Percentiles rank a stretch among this genome's conserved stretches.
These are phyloP conservation scores for Silurus meridionalis DNA, from an alignment of 2,113 vertebrate genomes.

Conservation along the genomic window DNA sequence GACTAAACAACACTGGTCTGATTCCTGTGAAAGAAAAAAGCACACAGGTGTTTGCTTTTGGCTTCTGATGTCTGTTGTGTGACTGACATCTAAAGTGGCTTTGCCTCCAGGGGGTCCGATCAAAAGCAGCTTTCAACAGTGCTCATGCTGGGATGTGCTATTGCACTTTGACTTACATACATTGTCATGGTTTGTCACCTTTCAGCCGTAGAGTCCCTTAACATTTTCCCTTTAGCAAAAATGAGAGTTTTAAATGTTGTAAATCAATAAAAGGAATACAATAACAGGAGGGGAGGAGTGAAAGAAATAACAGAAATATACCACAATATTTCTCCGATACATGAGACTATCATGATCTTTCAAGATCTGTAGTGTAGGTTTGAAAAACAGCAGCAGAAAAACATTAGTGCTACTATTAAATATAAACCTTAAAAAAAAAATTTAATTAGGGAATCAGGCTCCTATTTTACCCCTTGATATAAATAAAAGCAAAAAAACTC, in stretches of 20 bases:
- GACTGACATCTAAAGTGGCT: conserved; percentile 36
- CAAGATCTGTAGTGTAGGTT: not conserved
- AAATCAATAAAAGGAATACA: not conserved
- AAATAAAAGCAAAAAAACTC: too few species aligned
- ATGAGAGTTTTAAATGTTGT: not conserved
- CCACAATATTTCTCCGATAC: not conserved
- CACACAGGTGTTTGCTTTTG: conserved; percentile 10
- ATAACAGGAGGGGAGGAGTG: not conserved
- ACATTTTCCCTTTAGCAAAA: not conserved
- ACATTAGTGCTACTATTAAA: not conserved
- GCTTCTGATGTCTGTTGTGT: conserved; percentile 22
- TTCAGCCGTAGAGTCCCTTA: not conserved
- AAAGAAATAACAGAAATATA: not conserved
- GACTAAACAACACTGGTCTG: not conserved
- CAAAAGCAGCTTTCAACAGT: conserved; percentile 34
- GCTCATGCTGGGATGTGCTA: not conserved
- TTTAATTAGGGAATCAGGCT: not conserved
- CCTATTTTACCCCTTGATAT: not conserved
- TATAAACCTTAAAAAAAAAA: not conserved
- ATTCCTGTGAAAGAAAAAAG: conserved; percentile 19
- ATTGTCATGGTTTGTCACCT: conserved; percentile 14
- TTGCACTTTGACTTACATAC: conserved; percentile 27
- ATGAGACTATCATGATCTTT: not conserved
- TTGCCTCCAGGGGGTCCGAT: conserved; percentile 12
- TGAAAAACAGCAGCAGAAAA: not conserved